Percentiles rank a stretch among this genome's conserved stretches.
Evolutionary conservation across 2,113 vertebrate species (phyloP).

Genomic region (Thunnus thynnus): DNA sequence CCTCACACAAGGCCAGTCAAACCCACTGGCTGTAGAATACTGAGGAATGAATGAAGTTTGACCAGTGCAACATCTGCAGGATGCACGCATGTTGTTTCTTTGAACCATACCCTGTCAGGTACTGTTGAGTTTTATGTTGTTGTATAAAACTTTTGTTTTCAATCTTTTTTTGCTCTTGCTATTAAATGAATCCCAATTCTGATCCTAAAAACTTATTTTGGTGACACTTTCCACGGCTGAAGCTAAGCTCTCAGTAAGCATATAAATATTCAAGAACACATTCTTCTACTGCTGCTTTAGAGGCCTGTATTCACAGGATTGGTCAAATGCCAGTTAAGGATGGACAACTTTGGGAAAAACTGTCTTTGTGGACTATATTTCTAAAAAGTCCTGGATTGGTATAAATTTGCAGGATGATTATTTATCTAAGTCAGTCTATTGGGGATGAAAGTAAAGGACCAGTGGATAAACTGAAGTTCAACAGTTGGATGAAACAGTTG

Average conservation of each 20-base stretch:
- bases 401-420: background rate
- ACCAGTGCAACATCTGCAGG: slow-evolving; percentile 52
- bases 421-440: background rate
- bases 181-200: background rate
- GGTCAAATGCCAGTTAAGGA: background rate
- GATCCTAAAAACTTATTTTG: background rate
- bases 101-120: slow-evolving; percentile 43
- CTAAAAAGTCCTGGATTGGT: background rate
- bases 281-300: background rate
- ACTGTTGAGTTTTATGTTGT: background rate
- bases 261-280: background rate
- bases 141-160: background rate
- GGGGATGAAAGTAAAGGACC: background rate
- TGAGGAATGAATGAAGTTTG: slow-evolving; percentile 48
- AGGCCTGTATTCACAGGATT: background rate
- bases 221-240: background rate
- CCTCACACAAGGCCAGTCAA: slow-evolving; percentile 55
- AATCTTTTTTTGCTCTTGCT: background rate
- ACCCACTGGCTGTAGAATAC: slow-evolving; percentile 27
- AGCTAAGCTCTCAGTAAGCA: background rate
- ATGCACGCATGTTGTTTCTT: background rate
- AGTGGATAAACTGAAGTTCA: background rate
- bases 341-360: background rate
- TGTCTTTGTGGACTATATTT: background rate
- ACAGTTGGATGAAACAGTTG: background rate